Percentiles rank a stretch among this genome's conserved stretches.
Conservation (phyloP, 1,140 invertebrate species). For the Parasteatoda tepidariorum region DNA sequence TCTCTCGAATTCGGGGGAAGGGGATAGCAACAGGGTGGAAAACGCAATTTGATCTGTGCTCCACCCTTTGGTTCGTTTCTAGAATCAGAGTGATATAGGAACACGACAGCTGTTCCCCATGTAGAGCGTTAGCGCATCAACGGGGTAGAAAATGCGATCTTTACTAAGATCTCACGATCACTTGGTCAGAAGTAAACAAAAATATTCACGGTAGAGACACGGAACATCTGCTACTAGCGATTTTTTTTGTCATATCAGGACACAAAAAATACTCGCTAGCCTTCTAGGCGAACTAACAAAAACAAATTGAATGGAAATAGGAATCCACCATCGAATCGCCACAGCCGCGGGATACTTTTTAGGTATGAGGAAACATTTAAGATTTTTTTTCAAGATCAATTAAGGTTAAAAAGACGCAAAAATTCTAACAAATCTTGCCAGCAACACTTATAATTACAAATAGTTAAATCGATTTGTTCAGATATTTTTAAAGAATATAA, state of each 20-base stretch:
- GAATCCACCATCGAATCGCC: too few species aligned
- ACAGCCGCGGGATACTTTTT: too few species aligned
- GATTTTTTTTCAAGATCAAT: too few species aligned
- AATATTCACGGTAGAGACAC: slow-evolving; percentile 42
- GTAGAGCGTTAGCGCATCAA: slow-evolving; percentile 42
- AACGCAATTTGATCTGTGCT: slow-evolving; percentile 41
- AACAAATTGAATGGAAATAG: too few species aligned
- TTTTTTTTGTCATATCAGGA: slow-evolving; percentile 24
- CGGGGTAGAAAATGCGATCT: slow-evolving; percentile 42
- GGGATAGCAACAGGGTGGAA: neutral
- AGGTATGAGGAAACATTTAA: too few species aligned
- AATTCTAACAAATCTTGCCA: too few species aligned
- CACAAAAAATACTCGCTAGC: slow-evolving; percentile 3
- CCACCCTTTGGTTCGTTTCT: neutral
- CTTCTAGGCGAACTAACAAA: neutral
- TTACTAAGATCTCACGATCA: slow-evolving; percentile 38
- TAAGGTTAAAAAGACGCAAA: too few species aligned
- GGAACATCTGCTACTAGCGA: slow-evolving; percentile 22
- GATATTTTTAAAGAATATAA: too few species aligned
- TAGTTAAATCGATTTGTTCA: too few species aligned
- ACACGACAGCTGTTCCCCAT: slow-evolving; percentile 33
- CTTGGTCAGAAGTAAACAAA: slow-evolving; percentile 51
- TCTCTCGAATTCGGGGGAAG: neutral
- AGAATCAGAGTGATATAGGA: slow-evolving; percentile 22
- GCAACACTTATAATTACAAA: too few species aligned